Evolutionary conservation across 2,888 invertebrate species (phyloP).

Genomic region (Ormyrus labotus): DNA sequence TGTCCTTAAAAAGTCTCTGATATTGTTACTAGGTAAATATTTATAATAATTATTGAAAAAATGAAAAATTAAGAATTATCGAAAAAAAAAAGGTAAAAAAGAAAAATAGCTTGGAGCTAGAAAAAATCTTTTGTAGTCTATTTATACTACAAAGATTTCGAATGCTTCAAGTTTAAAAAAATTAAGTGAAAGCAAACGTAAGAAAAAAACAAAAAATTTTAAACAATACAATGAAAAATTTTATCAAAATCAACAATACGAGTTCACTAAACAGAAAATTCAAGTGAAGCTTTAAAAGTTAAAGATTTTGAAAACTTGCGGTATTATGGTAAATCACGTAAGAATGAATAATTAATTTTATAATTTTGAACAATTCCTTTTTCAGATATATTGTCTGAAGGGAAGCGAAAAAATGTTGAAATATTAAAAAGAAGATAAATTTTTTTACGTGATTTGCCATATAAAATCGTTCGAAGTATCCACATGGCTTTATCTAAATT

Average conservation of each 20-base stretch:
- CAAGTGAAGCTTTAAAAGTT: background rate
- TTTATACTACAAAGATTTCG: constrained; percentile 9
- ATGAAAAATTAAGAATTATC: constrained; percentile 33
- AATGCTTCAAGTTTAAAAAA: constrained; percentile 4
- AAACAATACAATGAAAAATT: background rate
- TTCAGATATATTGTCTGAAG: too few relatives aligned
- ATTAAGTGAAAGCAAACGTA: constrained; percentile 9
- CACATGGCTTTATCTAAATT: too few relatives aligned
- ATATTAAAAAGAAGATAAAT: background rate
- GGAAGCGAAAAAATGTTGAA: too few relatives aligned
- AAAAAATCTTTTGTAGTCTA: constrained; percentile 20
- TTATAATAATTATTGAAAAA: constrained; percentile 57
- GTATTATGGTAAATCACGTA: too few relatives aligned
- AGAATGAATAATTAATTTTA: too few relatives aligned
- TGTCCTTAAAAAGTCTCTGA: constrained; percentile 81
- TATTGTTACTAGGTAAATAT: constrained; percentile 76
- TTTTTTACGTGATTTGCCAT: background rate
- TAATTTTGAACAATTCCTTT: too few relatives aligned
- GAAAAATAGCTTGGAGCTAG: constrained; percentile 14
- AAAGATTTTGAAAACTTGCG: too few relatives aligned
- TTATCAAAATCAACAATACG: constrained; percentile 11
- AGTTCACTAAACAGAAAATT: background rate
- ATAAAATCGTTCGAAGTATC: too few relatives aligned
- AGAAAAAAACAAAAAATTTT: background rate
- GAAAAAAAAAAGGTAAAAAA: constrained; percentile 19